These are phyloP conservation scores for Dichetophora obliterata DNA, from an alignment of 2,888 invertebrate genomes.

Conservation along the genomic window DNA sequence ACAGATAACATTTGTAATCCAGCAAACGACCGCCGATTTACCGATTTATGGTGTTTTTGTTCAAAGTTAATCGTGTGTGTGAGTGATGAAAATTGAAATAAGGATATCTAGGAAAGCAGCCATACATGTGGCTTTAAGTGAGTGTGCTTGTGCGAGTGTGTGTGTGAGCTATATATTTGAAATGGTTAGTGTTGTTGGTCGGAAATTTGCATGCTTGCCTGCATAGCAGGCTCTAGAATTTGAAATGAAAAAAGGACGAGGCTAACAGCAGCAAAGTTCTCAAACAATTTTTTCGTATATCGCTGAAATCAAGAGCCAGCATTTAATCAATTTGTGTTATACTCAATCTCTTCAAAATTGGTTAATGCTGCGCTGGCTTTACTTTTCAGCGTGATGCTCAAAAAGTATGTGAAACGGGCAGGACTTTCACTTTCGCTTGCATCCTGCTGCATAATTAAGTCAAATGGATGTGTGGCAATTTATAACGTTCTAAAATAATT, in stretches of 20 bases:
- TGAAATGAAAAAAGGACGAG: neutral
- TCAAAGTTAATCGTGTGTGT: conserved; percentile 43
- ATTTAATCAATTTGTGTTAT: neutral
- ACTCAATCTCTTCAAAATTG: neutral
- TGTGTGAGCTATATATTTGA: neutral
- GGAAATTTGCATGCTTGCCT: neutral
- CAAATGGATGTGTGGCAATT: conserved; percentile 35
- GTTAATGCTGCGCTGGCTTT: neutral
- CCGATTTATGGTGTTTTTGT: conserved; percentile 34
- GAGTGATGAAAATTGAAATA: conserved; percentile 36
- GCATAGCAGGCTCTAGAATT: neutral
- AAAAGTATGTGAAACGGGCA: neutral
- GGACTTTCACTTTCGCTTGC: conserved; percentile 3
- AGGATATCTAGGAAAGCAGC: conserved; percentile 18
- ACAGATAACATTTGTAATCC: conserved; percentile 43
- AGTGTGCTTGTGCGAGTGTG: neutral
- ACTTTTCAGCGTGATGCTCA: neutral
- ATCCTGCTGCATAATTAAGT: conserved; percentile 32
- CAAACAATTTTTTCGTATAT: neutral
- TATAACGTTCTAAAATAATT: conserved; percentile 4
- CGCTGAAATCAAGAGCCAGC: neutral
- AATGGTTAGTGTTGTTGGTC: too few species aligned
- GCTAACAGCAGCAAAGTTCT: neutral
- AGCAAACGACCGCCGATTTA: conserved; percentile 40
- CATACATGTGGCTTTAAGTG: too few species aligned